Evolutionary conservation across 2,113 vertebrate species (phyloP), one percentile per base, ranked within the genome.

Genomic region (Megaleporinus macrocephalus): DNA sequence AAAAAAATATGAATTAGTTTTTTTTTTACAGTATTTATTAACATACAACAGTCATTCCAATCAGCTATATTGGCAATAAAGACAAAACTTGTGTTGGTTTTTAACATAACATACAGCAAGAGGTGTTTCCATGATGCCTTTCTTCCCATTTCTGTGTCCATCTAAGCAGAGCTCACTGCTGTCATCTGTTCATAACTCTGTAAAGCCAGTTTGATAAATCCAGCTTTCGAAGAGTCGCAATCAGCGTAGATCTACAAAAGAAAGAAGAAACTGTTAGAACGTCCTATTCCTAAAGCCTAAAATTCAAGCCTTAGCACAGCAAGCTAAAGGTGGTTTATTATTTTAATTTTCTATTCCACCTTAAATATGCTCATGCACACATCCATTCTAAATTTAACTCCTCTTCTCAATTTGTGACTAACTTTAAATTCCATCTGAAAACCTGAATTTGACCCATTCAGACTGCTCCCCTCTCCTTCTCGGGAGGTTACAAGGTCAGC

Each of bases 191-290:
- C 90, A 9, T 95, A 94, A 20, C 94, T 93, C 78, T 98, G 96
- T 69, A 99, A 91, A 57, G 95, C 95, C 86, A 99, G 89, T 80
- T 97, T 95, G 65, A 99, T 94, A 75, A 96, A 96, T 47, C 96
- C 94, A 22, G 94, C 92, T 83, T 87, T 96, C 86, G 96, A 94
- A 41, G 97, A 95, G 87, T 98, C 97, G 69, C 90, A 95, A 91
- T 95, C 94, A 78, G 90, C 91, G 85, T 96, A 99, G 24, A 96
- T 91, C 98, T 99, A 88, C 70, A 1, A 70, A 0, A 55, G 16
- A 16, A 29, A 57, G 41, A 49, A 14, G 5, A 15, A 65, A 20
- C 70, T 57, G n/a, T 68, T 61, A 36, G 18, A 5, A 5, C 22
- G 33, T 24, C 87, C 5, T 10, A 44, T 44, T 44, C 41, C 41